A percentile compares a stretch with the other conserved stretches of the same genome.
Evolutionary conservation across 2,797 vertebrate species (phyloP).

Genomic region (Sebastes minor): DNA sequence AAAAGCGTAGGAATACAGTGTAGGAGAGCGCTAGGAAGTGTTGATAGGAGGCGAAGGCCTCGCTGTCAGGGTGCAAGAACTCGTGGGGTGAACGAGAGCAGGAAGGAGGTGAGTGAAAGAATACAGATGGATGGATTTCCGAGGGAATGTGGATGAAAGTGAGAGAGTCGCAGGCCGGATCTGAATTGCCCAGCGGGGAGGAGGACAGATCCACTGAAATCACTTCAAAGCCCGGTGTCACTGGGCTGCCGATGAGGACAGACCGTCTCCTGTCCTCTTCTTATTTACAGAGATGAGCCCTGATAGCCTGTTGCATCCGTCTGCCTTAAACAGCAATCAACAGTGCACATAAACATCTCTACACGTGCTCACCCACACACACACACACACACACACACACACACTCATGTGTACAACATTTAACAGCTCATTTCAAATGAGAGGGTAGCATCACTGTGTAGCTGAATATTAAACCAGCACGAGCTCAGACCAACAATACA

Average conservation of each 20-base stretch:
- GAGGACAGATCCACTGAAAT: constrained; percentile 74
- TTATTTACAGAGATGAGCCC: constrained; percentile 83
- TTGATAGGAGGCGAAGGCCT: constrained; percentile 60
- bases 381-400: neutral
- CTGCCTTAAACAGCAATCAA: constrained; percentile 55
- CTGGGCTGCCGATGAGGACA: constrained; percentile 83
- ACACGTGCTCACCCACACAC: neutral
- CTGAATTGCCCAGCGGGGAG: constrained; percentile 74
- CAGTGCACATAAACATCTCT: constrained; percentile 62
- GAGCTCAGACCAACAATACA: constrained; percentile 9
- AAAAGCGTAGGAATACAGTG: constrained; percentile 47
- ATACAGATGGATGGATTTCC: constrained; percentile 79
- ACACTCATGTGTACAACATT: neutral
- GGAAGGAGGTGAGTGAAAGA: constrained; percentile 63
- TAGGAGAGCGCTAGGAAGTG: constrained; percentile 48
- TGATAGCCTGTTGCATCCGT: constrained; percentile 55
- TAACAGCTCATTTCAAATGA: constrained; percentile 30
- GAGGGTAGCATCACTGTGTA: neutral
- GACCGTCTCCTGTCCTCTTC: constrained; percentile 62
- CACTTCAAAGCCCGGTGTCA: constrained; percentile 85
- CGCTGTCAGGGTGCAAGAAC: constrained; percentile 41
- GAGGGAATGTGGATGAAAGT: constrained; percentile 78
- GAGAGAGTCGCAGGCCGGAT: constrained; percentile 68
- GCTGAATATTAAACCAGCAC: neutral
- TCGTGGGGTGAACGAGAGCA: constrained; percentile 42